Conservation (phyloP, 2,888 invertebrate genomes). For the Agonopterix alstromeriana region DNA sequence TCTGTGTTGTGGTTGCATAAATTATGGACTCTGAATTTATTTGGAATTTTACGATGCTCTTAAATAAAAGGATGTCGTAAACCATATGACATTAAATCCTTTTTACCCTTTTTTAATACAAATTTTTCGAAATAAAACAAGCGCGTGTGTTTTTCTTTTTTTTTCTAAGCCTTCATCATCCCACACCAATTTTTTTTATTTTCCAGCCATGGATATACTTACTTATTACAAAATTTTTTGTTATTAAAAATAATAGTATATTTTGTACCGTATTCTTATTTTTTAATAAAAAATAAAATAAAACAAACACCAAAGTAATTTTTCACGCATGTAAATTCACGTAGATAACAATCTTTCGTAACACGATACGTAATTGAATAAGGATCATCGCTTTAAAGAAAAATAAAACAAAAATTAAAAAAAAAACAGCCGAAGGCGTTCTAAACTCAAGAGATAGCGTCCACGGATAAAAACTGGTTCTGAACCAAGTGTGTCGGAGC, state of each 20-base stretch:
- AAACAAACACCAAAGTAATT: background rate
- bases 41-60: background rate
- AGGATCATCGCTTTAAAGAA: conserved; percentile 7
- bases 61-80: conserved; percentile 1
- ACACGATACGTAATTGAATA: conserved; percentile 7
- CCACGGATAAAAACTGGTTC: conserved; percentile 39
- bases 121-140: too few species aligned
- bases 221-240: too few species aligned
- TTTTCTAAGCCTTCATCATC: too few species aligned
- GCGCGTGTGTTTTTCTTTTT: too few species aligned
- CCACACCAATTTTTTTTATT: too few species aligned
- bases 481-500: conserved; percentile 14
- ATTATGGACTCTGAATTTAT: background rate
- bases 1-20: too few species aligned
- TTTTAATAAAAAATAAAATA: too few species aligned
- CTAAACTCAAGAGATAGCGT: conserved; percentile 23
- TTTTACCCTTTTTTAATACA: background rate
- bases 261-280: too few species aligned
- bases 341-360: background rate
- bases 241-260: too few species aligned
- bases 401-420: conserved; percentile 14
- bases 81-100: background rate
- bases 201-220: too few species aligned
- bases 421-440: conserved; percentile 9
- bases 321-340: conserved; percentile 3